A percentile compares a stretch with the other conserved stretches of the same genome.
Conservation (phyloP, 2,797 vertebrate species). For the Syncerus caffer region DNA sequence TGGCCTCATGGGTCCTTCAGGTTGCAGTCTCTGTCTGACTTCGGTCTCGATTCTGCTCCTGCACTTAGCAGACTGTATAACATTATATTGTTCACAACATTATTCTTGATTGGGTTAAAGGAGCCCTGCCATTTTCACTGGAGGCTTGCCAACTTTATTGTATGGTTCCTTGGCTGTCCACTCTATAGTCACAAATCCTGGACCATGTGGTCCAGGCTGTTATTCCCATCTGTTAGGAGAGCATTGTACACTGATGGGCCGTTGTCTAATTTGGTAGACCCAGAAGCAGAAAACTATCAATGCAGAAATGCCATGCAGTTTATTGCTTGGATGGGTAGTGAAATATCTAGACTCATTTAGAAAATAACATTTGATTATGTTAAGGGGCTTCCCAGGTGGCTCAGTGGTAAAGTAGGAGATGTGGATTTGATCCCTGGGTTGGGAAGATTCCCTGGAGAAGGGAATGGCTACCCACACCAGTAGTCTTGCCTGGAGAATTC, state of each 20-base stretch:
- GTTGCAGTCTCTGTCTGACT: neutral
- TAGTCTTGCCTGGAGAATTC: neutral
- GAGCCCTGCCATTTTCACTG: neutral
- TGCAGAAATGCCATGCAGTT: neutral
- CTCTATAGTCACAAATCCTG: neutral
- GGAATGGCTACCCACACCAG: neutral
- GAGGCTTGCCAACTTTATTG: neutral
- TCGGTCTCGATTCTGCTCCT: neutral
- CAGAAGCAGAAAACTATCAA: neutral
- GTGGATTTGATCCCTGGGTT: neutral
- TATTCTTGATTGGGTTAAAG: neutral
- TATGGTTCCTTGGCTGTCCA: neutral
- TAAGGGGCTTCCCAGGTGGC: neutral
- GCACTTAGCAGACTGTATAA: neutral
- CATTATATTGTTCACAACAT: neutral
- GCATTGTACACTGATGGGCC: neutral
- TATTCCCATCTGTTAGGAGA: neutral
- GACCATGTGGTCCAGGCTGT: fast-evolving
- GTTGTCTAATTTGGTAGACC: neutral
- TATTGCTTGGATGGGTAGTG: neutral
- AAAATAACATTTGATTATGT: neutral
- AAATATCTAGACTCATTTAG: neutral
- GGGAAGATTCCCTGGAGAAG: neutral
- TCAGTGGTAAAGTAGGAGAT: neutral
- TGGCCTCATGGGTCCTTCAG: neutral